Percentiles rank a stretch among this genome's conserved stretches.
Evolutionary conservation across 2,888 invertebrate genomes (phyloP).

Genomic region (Exocentrus adspersus): DNA sequence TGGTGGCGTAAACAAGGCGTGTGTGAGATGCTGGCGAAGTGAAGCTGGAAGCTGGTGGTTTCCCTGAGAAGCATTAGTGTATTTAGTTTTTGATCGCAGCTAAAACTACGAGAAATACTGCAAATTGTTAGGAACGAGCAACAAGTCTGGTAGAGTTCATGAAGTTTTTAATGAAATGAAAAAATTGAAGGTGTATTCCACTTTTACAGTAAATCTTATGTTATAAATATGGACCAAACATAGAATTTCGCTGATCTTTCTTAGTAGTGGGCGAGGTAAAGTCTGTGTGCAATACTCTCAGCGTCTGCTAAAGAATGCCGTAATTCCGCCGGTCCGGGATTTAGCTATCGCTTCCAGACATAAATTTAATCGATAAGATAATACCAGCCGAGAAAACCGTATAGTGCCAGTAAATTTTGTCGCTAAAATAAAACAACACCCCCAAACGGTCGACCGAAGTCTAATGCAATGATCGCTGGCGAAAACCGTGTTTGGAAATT

Average conservation of each 20-base stretch:
- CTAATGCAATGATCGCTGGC: constrained; percentile 4
- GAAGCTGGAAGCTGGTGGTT: too few species aligned
- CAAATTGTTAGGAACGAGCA: too few species aligned
- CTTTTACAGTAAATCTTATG: too few species aligned
- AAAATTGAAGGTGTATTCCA: too few species aligned
- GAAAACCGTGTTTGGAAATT: not conserved
- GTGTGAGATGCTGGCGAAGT: constrained; percentile 1
- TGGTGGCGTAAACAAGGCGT: constrained; percentile 1
- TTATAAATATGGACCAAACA: too few species aligned
- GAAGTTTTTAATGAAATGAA: too few species aligned
- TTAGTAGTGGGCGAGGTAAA: too few species aligned
- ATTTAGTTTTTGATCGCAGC: too few species aligned
- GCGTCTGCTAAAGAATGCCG: constrained; percentile 18
- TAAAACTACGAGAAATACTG: too few species aligned
- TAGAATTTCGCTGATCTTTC: too few species aligned
- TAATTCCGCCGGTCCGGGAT: constrained; percentile 15
- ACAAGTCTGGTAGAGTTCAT: too few species aligned
- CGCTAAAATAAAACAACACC: constrained; percentile 25
- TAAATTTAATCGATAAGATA: constrained; percentile 45
- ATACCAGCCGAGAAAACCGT: constrained; percentile 32
- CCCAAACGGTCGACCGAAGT: not conserved
- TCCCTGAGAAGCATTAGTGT: too few species aligned
- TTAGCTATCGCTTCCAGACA: constrained; percentile 37
- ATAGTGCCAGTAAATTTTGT: constrained; percentile 32
- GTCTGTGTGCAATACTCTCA: constrained; percentile 5